Conservation (phyloP, 1,140 invertebrate genomes). For the Cydia amplana region DNA sequence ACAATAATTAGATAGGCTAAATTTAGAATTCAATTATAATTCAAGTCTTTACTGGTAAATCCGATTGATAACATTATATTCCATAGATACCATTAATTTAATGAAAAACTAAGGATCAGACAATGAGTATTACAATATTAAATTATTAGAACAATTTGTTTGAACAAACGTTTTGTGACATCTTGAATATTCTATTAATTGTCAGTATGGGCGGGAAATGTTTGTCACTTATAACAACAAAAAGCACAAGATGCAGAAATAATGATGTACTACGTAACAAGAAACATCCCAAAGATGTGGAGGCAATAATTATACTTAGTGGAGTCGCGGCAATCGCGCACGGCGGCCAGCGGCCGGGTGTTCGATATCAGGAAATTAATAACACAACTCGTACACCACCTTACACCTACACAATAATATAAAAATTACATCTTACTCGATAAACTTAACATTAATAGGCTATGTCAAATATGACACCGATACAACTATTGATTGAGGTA, state of each 20-base stretch:
- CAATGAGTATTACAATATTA: slow-evolving; percentile 30
- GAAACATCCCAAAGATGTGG: slow-evolving; percentile 34
- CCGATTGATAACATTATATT: slow-evolving; percentile 38
- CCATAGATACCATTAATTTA: slow-evolving; percentile 8
- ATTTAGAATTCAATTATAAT: slow-evolving; percentile 34
- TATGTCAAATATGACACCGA: slow-evolving; percentile 73
- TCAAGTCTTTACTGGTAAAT: slow-evolving; percentile 63
- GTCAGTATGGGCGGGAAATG: not conserved
- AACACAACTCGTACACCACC: slow-evolving; percentile 71
- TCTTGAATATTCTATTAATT: not conserved
- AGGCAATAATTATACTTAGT: slow-evolving; percentile 50
- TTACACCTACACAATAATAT: slow-evolving; percentile 53
- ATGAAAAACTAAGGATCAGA: slow-evolving; percentile 14
- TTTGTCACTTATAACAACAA: not conserved
- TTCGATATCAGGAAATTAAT: slow-evolving; percentile 53
- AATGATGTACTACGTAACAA: not conserved
- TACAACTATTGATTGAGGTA: slow-evolving; percentile 76
- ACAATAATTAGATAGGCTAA: slow-evolving; percentile 32
- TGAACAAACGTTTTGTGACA: not conserved
- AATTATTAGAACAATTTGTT: not conserved
- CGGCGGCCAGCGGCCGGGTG: slow-evolving; percentile 40
- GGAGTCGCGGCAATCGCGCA: slow-evolving; percentile 42
- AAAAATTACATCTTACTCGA: slow-evolving; percentile 72
- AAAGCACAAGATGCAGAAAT: slow-evolving; percentile 20
- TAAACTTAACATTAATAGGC: slow-evolving; percentile 77